Conservation (phyloP, 2,797 vertebrate species). For the Cossypha niveicapilla region DNA sequence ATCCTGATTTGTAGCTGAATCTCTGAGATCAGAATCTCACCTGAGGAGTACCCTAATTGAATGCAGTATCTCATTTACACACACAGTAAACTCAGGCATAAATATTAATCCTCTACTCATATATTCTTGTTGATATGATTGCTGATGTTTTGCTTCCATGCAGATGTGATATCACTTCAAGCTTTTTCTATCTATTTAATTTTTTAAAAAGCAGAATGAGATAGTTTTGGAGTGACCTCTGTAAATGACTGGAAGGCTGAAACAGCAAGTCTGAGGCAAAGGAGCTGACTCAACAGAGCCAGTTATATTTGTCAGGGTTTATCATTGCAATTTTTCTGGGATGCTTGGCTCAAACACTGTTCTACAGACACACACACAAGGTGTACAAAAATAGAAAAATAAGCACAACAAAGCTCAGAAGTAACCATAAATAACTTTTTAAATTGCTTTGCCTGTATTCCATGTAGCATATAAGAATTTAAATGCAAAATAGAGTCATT, state of each 20-base stretch:
- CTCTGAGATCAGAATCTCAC: background rate
- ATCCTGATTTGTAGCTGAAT: background rate
- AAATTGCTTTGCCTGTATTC: background rate
- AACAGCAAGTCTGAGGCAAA: background rate
- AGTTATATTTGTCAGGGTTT: conserved; percentile 7
- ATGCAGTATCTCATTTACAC: background rate
- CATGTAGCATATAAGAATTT: background rate
- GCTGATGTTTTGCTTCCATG: background rate
- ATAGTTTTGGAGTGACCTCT: background rate
- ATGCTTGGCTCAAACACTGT: background rate
- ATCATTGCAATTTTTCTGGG: conserved; percentile 14
- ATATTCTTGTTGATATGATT: background rate
- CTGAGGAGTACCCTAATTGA: background rate
- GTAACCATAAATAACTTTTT: background rate
- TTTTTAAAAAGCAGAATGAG: background rate
- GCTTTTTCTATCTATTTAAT: background rate
- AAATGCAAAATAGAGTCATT: background rate
- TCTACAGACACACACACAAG: accelerated
- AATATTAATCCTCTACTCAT: background rate
- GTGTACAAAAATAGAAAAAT: background rate
- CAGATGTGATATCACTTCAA: background rate
- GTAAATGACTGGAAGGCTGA: background rate
- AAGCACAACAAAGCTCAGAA: background rate
- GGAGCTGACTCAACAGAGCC: background rate
- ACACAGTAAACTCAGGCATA: background rate